These are phyloP conservation scores for Scaptomyza cyrtandrae DNA, from an alignment of 2,888 invertebrate species.

Conservation along the genomic window DNA sequence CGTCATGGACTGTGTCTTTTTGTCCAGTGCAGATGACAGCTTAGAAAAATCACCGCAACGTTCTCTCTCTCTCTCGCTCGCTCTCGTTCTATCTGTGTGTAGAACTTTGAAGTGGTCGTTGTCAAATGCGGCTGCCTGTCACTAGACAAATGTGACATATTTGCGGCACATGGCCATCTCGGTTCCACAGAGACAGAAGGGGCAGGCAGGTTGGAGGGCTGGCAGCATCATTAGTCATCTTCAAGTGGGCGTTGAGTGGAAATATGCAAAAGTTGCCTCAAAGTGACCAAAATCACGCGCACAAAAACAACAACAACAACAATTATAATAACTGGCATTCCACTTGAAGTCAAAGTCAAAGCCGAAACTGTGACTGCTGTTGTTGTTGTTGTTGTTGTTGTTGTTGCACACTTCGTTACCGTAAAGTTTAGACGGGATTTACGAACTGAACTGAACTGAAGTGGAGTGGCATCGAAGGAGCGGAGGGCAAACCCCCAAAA, in stretches of 20 bases:
- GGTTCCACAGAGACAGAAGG: slow-evolving; percentile 16
- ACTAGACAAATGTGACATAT: slow-evolving; percentile 75
- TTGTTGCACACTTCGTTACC: slow-evolving; percentile 21
- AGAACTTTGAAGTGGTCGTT: slow-evolving; percentile 66
- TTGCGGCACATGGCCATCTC: slow-evolving; percentile 55
- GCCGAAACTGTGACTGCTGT: slow-evolving; percentile 40
- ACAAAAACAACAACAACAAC: slow-evolving; percentile 34
- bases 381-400: not conserved
- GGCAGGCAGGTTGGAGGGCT: slow-evolving; percentile 9
- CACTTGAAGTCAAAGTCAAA: slow-evolving; percentile 45
- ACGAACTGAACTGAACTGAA: not conserved
- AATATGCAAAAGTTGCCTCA: slow-evolving; percentile 69
- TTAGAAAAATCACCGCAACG: slow-evolving; percentile 73
- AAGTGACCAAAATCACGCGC: slow-evolving; percentile 65
- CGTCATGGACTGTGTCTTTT: slow-evolving; percentile 39
- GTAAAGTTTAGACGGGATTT: slow-evolving; percentile 26
- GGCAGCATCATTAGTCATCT: slow-evolving; percentile 77
- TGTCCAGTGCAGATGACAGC: slow-evolving; percentile 70
- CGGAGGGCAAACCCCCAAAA: slow-evolving; percentile 18
- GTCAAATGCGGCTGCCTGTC: slow-evolving; percentile 42
- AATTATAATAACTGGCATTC: slow-evolving; percentile 42
- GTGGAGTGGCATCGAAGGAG: not conserved
- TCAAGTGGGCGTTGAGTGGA: slow-evolving; percentile 79
- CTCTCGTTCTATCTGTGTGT: not conserved
- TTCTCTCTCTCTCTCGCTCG: not conserved